Percentiles rank a stretch among this genome's conserved stretches.
These are phyloP conservation scores for Pedicia rivosa DNA, from an alignment of 2,888 invertebrate genomes.

Conservation along the genomic window DNA sequence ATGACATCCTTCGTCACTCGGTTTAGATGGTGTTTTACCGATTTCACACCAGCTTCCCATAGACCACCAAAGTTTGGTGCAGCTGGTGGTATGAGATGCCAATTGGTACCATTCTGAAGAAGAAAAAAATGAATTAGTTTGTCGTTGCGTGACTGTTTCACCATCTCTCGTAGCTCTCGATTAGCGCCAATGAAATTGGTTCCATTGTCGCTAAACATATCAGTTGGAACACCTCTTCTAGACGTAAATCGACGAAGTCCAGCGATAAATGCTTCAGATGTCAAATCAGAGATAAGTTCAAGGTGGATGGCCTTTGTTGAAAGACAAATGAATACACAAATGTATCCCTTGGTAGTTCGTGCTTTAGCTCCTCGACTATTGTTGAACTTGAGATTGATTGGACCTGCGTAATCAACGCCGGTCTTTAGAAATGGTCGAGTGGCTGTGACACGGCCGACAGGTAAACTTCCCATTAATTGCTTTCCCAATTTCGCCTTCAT, in stretches of 20 bases:
- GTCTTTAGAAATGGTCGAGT: constrained; percentile 7
- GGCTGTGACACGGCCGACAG: not conserved
- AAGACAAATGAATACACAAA: constrained; percentile 5
- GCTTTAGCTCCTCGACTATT: constrained; percentile 1
- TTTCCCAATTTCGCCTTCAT: too few relatives aligned
- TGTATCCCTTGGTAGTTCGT: constrained; percentile 2
- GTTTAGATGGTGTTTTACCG: too few relatives aligned
- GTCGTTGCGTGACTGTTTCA: not conserved
- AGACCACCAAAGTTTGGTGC: too few relatives aligned
- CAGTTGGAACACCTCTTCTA: not conserved
- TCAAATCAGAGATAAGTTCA: constrained; percentile 3
- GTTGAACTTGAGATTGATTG: not conserved
- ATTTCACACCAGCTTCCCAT: too few relatives aligned
- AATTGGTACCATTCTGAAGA: constrained; percentile 12
- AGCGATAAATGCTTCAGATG: not conserved
- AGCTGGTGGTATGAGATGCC: constrained; percentile 17
- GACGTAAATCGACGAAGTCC: constrained; percentile 1
- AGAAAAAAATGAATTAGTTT: too few relatives aligned
- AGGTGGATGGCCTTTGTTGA: constrained; percentile 4
- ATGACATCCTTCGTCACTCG: too few relatives aligned
- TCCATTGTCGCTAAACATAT: not conserved
- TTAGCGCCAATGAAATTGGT: constrained; percentile 3
- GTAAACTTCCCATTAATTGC: not conserved
- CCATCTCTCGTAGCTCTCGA: constrained; percentile 9
- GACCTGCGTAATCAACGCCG: constrained; percentile 10